phyloP scores from a whole-genome alignment of 2,888 invertebrate genomes.

The Geophilus truncorum region DNA sequence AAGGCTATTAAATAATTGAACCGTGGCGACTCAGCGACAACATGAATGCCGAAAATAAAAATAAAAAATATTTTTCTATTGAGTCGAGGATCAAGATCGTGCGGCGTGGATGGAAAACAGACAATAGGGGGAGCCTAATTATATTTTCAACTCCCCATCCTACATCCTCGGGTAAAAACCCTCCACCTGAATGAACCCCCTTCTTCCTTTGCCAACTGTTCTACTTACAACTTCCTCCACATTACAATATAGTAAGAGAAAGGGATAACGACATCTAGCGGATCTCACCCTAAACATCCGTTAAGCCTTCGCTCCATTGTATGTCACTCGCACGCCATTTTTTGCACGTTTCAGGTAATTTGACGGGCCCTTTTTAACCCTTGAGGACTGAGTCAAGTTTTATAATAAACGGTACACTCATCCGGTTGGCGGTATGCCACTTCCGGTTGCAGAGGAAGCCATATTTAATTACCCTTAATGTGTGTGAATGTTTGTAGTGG shows the following conservation, averaged over 20 bases:
- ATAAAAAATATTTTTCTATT: background rate
- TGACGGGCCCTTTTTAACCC: background rate
- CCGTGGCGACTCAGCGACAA: background rate
- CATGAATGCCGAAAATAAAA: background rate
- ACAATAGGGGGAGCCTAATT: background rate
- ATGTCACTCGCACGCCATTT: background rate
- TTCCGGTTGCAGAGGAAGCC: conserved; percentile 12
- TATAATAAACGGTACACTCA: background rate
- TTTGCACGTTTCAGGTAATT: background rate
- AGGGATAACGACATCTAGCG: background rate
- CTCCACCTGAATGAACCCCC: conserved; percentile 16
- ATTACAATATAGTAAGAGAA: background rate
- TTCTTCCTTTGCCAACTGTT: conserved; percentile 20
- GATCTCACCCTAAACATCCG: background rate
- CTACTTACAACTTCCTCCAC: background rate
- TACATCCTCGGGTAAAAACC: background rate
- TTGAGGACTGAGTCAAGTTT: background rate
- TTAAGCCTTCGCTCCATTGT: background rate
- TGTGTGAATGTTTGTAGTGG: background rate
- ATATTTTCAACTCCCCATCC: background rate
- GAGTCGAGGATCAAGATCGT: background rate
- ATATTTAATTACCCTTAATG: background rate
- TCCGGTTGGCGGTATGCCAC: background rate
- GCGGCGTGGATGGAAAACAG: background rate
- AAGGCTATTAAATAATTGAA: background rate